Evolutionary conservation across 1,140 invertebrate species (phyloP), one percentile per base, ranked within the genome.

Genomic region (Microplitis mediator): DNA sequence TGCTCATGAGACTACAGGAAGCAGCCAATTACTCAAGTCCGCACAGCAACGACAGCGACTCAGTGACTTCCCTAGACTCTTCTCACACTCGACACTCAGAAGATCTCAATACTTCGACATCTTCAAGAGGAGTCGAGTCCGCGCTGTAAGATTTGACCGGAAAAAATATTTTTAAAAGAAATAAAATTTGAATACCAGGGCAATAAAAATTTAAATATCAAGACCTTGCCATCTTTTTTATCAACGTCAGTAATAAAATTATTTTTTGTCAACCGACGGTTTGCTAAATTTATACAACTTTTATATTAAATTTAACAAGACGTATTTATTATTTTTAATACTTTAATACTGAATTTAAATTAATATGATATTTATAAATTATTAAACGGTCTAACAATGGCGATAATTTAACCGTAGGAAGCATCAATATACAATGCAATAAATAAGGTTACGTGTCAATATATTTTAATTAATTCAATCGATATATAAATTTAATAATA

Each of bases 1-100:
- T 97, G 96, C 84, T 98, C 79, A 96, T 97, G 95, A 91, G 95
- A 74, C 90, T 98, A 58, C 96, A 97, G 89, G 96, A 97, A 88
- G 96, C 95, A 11, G 95, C 95, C 61, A 97, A 95, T 88, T 96
- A 95, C 85, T 93, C 93, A 73, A 94, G 93, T 81, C 93, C 93
- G 66, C 93, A 94, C 85, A 94, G 92, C 78, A 94, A 95, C 80
- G 94, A 95, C 81, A 93, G 92, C 0, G 94, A 95, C 80, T 93
- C 92, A 73, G 92, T 93, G 32, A 95, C 81, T 11, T 85, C 84
- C 4, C 76, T 86, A 45, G 85, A 86, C 51, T 85, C 85, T 5
- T 81, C 79, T 14, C 81, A 84, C 54, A 82, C 81, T 52, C 77
- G 85, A 50, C 85, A 86, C 70, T 85, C 84, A 0, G 85, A 86